Conservation (phyloP, 1,140 invertebrate genomes). For the Leptinotarsa texana region DNA sequence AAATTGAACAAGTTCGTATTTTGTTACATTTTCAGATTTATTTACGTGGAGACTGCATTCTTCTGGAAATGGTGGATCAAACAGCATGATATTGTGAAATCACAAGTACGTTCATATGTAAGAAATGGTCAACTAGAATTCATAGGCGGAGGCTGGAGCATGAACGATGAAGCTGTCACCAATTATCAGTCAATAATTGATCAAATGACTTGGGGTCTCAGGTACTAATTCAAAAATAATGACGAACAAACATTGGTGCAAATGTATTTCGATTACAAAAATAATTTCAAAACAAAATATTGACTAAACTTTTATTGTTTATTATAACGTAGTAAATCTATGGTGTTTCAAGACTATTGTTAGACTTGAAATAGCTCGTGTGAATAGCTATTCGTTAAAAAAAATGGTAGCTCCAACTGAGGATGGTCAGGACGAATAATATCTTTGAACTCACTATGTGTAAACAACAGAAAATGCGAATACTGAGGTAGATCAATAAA, state of each 20-base stretch:
- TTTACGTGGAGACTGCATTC: constrained; percentile 56
- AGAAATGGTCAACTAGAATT: constrained; percentile 74
- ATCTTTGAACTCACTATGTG: no score
- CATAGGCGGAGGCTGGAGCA: constrained; percentile 72
- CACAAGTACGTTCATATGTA: constrained; percentile 56
- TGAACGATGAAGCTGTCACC: constrained; percentile 82
- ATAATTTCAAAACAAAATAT: neutral
- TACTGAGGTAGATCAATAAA: no score
- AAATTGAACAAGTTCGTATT: no score
- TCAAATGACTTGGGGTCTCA: constrained; percentile 71
- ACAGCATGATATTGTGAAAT: constrained; percentile 60
- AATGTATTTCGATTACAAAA: neutral
- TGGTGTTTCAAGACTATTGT: no score
- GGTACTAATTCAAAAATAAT: constrained; percentile 55
- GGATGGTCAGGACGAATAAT: no score
- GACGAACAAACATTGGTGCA: neutral
- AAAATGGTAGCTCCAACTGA: no score
- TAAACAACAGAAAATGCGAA: no score
- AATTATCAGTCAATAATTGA: constrained; percentile 87
- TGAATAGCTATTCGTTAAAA: no score
- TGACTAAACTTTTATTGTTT: no score
- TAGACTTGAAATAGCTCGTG: no score
- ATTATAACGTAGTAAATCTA: no score
- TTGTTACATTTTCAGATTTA: constrained; percentile 43
- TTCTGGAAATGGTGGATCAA: constrained; percentile 73